A percentile compares a stretch with the other conserved stretches of the same genome.
Evolutionary conservation across 2,797 vertebrate genomes (phyloP).

Genomic region (Emydoidea blandingii): DNA sequence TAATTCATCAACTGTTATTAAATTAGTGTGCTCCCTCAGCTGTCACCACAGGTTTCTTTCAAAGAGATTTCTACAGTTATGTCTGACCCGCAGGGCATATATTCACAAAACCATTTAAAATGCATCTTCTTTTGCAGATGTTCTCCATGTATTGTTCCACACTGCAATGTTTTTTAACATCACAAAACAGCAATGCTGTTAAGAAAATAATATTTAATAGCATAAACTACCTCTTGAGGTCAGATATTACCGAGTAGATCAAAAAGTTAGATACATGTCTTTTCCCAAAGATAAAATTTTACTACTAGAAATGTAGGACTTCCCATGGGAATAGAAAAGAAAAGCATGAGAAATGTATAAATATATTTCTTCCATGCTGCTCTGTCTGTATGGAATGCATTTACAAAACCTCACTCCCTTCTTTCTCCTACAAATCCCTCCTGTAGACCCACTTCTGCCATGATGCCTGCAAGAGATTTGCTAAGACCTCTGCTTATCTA

Average conservation of each 20-base stretch:
- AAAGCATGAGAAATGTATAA: not conserved
- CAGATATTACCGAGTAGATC: not conserved
- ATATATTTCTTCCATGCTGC: not conserved
- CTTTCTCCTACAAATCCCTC: fast-evolving
- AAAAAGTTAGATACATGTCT: not conserved
- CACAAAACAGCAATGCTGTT: not conserved
- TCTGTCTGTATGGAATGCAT: fast-evolving
- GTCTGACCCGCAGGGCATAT: slow-evolving; percentile 20
- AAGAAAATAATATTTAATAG: not conserved
- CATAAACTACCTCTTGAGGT: not conserved
- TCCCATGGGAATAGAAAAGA: not conserved
- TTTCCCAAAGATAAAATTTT: not conserved
- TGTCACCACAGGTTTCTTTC: slow-evolving; percentile 55
- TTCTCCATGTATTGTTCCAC: slow-evolving; percentile 38
- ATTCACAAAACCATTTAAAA: slow-evolving; percentile 64
- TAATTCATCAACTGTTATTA: slow-evolving; percentile 74
- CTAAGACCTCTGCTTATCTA: not conserved
- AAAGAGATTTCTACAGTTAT: slow-evolving; percentile 40
- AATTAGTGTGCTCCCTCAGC: slow-evolving; percentile 66
- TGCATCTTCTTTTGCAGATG: slow-evolving; percentile 17
- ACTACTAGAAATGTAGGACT: not conserved
- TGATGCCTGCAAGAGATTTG: not conserved
- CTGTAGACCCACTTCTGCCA: not conserved
- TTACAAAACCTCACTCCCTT: not conserved
- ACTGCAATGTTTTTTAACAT: not conserved